Evolutionary conservation across 2,797 vertebrate genomes (phyloP), one percentile per base, ranked within the genome.

Genomic region (Manis javanica): DNA sequence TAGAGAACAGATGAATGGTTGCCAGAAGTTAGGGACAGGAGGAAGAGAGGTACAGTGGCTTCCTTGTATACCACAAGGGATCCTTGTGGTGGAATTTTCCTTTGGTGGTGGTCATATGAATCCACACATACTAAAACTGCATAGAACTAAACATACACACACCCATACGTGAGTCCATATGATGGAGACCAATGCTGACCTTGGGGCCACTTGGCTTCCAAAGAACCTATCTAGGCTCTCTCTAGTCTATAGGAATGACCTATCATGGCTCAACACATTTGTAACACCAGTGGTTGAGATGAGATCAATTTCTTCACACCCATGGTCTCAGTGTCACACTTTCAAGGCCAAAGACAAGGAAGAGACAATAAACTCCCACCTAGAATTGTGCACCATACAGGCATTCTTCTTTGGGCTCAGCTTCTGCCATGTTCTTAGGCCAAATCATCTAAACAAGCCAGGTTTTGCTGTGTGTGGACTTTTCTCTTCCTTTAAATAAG

Each of bases 401-500:
- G 4, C 29, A 7, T 9, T 1, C 10, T 16, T 77, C 85, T 74
- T 63, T 5, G 0, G 42, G 49, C 53, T 94, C 39, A 21, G n/a
- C 31, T 75, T 82, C 53, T 2, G 8, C 55, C 49, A 31, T 53
- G 14, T 46, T 46, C 46, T 46, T 53, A 63, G 78, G 59, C 51
- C 19, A 16, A 68, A 18, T 71, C 64, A 87, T 97, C 92, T 46
- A 66, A 95, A 85, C 23, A 49, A 97, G 12, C 21, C 74, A 95
- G 63, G 94, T 97, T 97, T 96, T 92, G 75, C 51, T 93, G 39
- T 90, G 46, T 82, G 83, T 75, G 53, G 83, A 71, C 69, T 81
- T 94, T 97, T 24, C 5, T 18, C 66, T 94, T 87, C 93, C 83
- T 96, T 91, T 97, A 96, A 95, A 89, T 95, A 96, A 97, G 92